Base-by-base conservation (phyloP, 2,113 vertebrate species). In the Mastomys natalensis region DNA sequence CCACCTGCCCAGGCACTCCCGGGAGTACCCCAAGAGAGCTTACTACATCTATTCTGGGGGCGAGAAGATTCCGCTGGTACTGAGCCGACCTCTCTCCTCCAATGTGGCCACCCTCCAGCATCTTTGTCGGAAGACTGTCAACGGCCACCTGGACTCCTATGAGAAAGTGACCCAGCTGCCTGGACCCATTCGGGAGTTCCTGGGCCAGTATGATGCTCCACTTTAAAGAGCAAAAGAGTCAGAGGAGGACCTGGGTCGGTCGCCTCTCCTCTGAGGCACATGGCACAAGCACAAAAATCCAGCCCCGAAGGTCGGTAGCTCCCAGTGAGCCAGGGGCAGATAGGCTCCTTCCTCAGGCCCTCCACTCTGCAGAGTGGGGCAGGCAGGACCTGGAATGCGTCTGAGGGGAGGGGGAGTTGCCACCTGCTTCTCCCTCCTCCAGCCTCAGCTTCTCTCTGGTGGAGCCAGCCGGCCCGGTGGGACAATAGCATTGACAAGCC, bases 91-190 rank as follows among this genome's bases (percentile, higher is more conserved):
- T 0, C 98, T 99, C 5, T 99, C 99, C 95, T 99, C 98, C 66
- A 99, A 97, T 5, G 98, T 99, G 96, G 99, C 99, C 93, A 99
- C 98, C 0, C 98, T 99, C 95, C 99, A 99, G 97, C 99, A 99
- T 97, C 98, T 99, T 95, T 99, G 99, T 97, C 99, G 99, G 90
- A 99, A 99, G 98, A 99, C 99, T 0, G 99, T 99, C 87, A 99
- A 99, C 0, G 99, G 99, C 90, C 99, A 99, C 97, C 97, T 99
- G 98, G 99, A 99, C 96, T 98, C 99, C 82, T 99, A 99, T 0
- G 98, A 99, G 84, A 99, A 99, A 93, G 98, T 98, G 97, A 99
- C 99, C 82, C 99, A 99, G 97, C 99, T 99, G 95, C 99, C 99
- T 0, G 98, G 98, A 77, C 98, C 99, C 95, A 99, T 99, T 21